A percentile compares a stretch with the other conserved stretches of the same genome.
Evolutionary conservation across 2,113 vertebrate species (phyloP).

Genomic region (Oryzias woworae): DNA sequence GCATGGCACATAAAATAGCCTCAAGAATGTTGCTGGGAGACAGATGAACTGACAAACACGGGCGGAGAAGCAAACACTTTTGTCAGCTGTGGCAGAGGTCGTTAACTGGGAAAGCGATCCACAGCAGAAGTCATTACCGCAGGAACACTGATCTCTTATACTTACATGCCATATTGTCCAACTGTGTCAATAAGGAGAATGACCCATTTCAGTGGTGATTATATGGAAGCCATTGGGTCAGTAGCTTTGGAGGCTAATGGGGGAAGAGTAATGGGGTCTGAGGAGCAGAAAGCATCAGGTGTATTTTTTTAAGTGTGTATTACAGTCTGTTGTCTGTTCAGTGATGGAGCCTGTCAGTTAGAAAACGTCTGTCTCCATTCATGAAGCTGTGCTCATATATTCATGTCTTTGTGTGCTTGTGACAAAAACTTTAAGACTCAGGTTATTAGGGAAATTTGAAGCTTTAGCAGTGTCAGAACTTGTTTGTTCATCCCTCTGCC

Average conservation of each 20-base stretch:
- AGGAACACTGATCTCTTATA: constrained; percentile 47
- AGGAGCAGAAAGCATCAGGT: constrained; percentile 48
- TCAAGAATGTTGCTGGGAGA: constrained; percentile 43
- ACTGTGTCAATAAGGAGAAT: constrained; percentile 60
- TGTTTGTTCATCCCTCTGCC: too few species aligned
- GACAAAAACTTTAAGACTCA: background rate
- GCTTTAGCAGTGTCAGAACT: too few species aligned
- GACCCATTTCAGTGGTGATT: constrained; percentile 63
- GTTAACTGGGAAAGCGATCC: constrained; percentile 62
- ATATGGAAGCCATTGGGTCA: constrained; percentile 55
- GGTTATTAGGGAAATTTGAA: too few species aligned
- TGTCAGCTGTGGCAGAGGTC: constrained; percentile 49
- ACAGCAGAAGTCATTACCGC: constrained; percentile 57
- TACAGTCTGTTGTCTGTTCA: constrained; percentile 55
- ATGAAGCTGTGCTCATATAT: constrained; percentile 15
- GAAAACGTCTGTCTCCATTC: constrained; percentile 21
- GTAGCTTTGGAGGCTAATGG: constrained; percentile 40
- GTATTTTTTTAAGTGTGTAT: constrained; percentile 61
- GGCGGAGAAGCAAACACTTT: constrained; percentile 32
- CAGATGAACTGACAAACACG: constrained; percentile 39
- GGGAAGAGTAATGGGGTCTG: constrained; percentile 14
- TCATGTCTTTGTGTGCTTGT: constrained; percentile 8
- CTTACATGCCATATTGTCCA: constrained; percentile 49
- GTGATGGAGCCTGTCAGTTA: constrained; percentile 35
- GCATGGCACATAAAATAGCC: constrained; percentile 31